Base-by-base conservation (phyloP, 2,113 vertebrate genomes). In the Silurus glanis region DNA sequence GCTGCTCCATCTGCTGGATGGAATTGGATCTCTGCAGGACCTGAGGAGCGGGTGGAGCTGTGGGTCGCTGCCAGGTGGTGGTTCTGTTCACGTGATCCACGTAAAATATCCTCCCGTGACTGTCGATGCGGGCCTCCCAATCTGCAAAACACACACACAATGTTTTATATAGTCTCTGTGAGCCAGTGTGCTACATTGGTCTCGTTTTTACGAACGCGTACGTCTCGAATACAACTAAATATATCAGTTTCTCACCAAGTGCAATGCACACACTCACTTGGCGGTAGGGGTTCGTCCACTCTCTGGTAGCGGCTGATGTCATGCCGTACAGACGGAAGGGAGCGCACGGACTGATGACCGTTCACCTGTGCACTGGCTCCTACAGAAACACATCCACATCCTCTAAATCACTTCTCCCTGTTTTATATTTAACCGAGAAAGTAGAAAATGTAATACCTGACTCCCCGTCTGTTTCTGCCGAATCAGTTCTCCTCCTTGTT, bases 121-220 rank as follows among this genome's bases (percentile, higher is more conserved):
- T 97, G 94, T 99, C 97, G 10, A 97, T 97, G n/a, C 97, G 96
- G 4, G 97, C 98, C 91, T 99, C 98, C 97, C 97, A 99, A 91
- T 98, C 97, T 97, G 14, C 25, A 87, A 80, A 1, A 72, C 21
- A 67, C 81, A 58, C 5, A 14, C 14, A 16, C 51, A 37, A 37
- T 37, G 37, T 37, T 37, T 37, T 37, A 37, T 37, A 37, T 37
- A 37, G 37, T 37, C 37, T 37, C 37, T 2, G 37, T 37, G 37
- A 37, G 37, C 37, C 37, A 37, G 37, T 37, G 37, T 37, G 37
- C 37, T 37, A 37, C 37, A 37, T 37, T 37, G 37, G 2, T 37
- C 37, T 37, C 37, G 37, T 37, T 37, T 37, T 37, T 37, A 37
- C 37, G 3, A 2, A 37, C 1, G 37, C 2, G 17, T 61, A 61